Evolutionary conservation across 2,888 invertebrate species (phyloP), one percentile per base, ranked within the genome.

Genomic region (Agrochola litura): DNA sequence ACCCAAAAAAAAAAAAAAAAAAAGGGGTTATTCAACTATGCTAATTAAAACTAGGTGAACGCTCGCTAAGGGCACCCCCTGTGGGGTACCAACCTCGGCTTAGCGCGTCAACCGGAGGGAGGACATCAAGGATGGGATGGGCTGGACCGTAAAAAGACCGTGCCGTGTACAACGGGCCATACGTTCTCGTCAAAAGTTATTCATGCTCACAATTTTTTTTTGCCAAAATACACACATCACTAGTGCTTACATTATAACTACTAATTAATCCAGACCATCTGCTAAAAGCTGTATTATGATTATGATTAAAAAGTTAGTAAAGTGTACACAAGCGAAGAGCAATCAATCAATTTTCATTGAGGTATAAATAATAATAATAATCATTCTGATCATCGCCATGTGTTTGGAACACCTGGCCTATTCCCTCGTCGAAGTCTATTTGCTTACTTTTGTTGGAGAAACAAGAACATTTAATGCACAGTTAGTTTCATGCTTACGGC

Each of bases 301-400:
- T 68, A 82, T 41, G 19, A 58, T 61, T 69, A 54, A 46, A 66
- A 58, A 30, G 69, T 77, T 82, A 83, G 77, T 86, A 66, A 60
- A 56, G 37, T 75, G 54, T 65, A 56, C 37, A 64, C 41, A 82
- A 76, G 71, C 61, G 25, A 61, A 72, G 56, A 63, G 25, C 14
- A 66, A 63, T 68, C 54, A 80, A 71, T 71, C 41, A 65, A 58
- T 49, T 43, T 73, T 77, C 49, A 74, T 65, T 61, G 19, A 41
- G 65, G 52, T 69, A 66, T 81, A 69, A 69, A 81, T 81, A 65
- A 30, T 69, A 41, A 71, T 84, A 54, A 81, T 60, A 68, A 73
- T 68, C 37, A 60, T 46, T 67, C 6, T 49, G 54, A 63, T 43
- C 41, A 84, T 46, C 63, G 81, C 63, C 61, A 63, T 58, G 37